Base-by-base conservation (phyloP, 1,140 invertebrate species). In the Metopolophium dirhodum region DNA sequence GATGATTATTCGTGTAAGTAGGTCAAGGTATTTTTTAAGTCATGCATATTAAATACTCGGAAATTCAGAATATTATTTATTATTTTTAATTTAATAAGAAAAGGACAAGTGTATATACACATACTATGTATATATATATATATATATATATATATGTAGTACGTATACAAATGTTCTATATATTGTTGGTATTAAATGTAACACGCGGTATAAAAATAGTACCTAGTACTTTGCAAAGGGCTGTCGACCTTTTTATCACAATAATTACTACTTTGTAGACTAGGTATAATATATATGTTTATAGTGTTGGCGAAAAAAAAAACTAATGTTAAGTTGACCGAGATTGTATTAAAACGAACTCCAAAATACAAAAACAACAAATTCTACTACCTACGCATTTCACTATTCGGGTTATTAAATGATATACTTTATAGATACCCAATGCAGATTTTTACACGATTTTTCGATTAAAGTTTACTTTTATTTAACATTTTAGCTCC, bases 11-110 rank as follows among this genome's bases (percentile, higher is more conserved):
- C 35, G 1, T 54, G 0, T 37, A 89, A 89, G 4, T 89, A 89
- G 88, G 88, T 89, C 88, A 89, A 89, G 88, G 88, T 41, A 89
- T 23, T 89, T 88, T 54, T 41, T 54, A 54, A 89, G 22, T 89
- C 22, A 1, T 37, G 51, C 23, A 23, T 57, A 57, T 37, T 54
- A 90, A 90, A 90, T 41, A 61, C 20, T 90, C 18, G 8, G 9
- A 30, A 90, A 23, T 90, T 14, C n/a, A 41, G 23, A 90, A 90
- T 90, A 90, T 90, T 90, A 90, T 61, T 90, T 61, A 61, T 41
- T 61, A 41, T 37, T 41, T 14, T 41, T 61, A 87, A 35, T 37
- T 37, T 35, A 54, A 89, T 37, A 89, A 41, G 4, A 68, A 68
- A 68, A 68, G 11, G 0, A 68, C 30, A 68, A n/a, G 57, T 7